These are phyloP conservation scores for Danaus chrysippus DNA, from an alignment of 2,888 invertebrate genomes.

Conservation along the genomic window DNA sequence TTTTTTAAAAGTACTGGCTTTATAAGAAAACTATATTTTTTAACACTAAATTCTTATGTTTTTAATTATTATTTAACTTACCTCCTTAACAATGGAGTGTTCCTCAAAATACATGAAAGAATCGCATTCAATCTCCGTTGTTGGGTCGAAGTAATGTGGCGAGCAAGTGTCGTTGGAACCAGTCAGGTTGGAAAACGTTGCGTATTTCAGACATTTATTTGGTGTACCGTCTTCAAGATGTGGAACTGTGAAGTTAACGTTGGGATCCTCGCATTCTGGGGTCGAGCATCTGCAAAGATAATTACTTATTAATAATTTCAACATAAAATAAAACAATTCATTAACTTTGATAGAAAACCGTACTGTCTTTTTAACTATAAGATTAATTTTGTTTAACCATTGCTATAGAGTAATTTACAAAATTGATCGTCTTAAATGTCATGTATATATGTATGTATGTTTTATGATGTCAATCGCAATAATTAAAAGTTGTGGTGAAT, in stretches of 20 bases:
- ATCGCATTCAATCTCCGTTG: slow-evolving; percentile 57
- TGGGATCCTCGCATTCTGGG: slow-evolving; percentile 60
- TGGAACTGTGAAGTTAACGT: slow-evolving; percentile 62
- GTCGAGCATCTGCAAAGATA: slow-evolving; percentile 56
- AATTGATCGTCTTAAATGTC: too few species aligned
- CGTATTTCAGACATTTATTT: slow-evolving; percentile 61
- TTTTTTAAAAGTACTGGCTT: too few species aligned
- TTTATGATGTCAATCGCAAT: too few species aligned
- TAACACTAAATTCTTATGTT: too few species aligned
- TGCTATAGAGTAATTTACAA: too few species aligned
- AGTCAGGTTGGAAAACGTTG: slow-evolving; percentile 49
- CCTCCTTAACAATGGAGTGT: slow-evolving; percentile 72
- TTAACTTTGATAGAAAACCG: background rate
- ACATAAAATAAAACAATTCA: background rate
- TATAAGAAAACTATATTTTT: too few species aligned
- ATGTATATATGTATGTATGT: too few species aligned
- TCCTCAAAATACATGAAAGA: slow-evolving; percentile 63
- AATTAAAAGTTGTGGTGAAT: too few species aligned
- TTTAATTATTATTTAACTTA: slow-evolving; percentile 28
- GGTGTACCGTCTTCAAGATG: slow-evolving; percentile 52
- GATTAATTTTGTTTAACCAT: too few species aligned
- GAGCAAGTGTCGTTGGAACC: slow-evolving; percentile 47
- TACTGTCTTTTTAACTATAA: background rate
- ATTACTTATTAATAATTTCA: background rate
- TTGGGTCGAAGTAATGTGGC: slow-evolving; percentile 58